Evolutionary conservation across 2,113 vertebrate genomes (phyloP), one percentile per base, ranked within the genome.

Genomic region (Antennarius striatus): DNA sequence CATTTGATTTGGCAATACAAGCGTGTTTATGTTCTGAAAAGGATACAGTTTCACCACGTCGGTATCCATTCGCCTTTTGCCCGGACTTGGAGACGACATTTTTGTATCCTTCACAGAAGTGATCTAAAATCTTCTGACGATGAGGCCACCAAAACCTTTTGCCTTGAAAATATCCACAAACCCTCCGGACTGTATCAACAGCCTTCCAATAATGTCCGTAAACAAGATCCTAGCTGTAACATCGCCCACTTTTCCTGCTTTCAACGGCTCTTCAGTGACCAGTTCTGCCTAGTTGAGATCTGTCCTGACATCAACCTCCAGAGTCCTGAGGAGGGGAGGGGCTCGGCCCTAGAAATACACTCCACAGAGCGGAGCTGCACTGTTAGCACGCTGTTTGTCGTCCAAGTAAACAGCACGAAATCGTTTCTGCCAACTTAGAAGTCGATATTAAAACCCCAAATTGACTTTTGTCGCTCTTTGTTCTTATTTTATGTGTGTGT

Each of bases 11-110:
- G 40, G 17, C 61, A 55, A 45, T 75, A 55, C 65, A 4, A 15
- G 16, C n/a, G 68, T 81, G 85, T 90, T 86, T 84, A 80, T 78
- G 72, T 82, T 83, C 43, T 75, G 67, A 73, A 94, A 81, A 97
- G 96, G 96, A 98, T 98, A 98, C 96, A 98, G 96, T 94, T 98
- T 98, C 93, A 98, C 96, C 93, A 98, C 96, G 91, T 98, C 96
- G 92, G 96, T 98, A 88, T 98, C 96, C 96, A 98, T 98, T 93
- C 96, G 95, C 92, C 96, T 93, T 93, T 98, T 98, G 91, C 96
- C 96, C 86, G 96, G 96, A 94, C 96, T 98, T 89, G 96, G 96
- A 94, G 96, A 98, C 94, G 96, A 98, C 96, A 98, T 98, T 64
- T 86, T 87, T 77, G 75, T 86, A 69, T 90, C 82, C 87, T 86